phyloP scores from a whole-genome alignment of 2,888 invertebrate species.

The Hyposoter dolosus region DNA sequence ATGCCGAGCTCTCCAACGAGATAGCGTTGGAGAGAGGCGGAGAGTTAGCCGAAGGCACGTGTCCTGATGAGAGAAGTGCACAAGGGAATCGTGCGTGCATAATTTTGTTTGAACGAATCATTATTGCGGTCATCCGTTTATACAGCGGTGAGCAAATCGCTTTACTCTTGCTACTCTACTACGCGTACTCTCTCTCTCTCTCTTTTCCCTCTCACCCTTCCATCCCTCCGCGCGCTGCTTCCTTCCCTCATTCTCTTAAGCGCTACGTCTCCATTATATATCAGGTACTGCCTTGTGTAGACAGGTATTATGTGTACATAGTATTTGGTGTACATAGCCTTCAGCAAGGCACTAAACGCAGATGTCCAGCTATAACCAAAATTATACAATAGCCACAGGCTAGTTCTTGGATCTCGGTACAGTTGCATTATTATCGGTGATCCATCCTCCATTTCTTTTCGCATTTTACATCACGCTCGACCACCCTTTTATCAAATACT shows the following conservation, averaged over 20 bases:
- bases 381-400: conserved; percentile 38
- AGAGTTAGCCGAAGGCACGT: conserved; percentile 31
- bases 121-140: conserved; percentile 79
- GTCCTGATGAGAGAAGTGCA: conserved; percentile 51
- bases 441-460: neutral
- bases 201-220: conserved; percentile 21
- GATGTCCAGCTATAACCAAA: conserved; percentile 38
- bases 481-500: neutral
- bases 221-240: neutral
- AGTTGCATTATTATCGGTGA: neutral
- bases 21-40: conserved; percentile 4
- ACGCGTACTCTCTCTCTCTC: neutral
- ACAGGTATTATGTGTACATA: conserved; percentile 49
- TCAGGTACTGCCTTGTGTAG: conserved; percentile 35
- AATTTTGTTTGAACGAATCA: conserved; percentile 80
- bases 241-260: conserved; percentile 6
- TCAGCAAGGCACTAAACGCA: conserved; percentile 43
- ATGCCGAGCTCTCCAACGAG: conserved; percentile 44
- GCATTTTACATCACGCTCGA: neutral
- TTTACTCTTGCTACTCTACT: conserved; percentile 68
- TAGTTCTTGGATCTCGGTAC: conserved; percentile 14
- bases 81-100: conserved; percentile 74
- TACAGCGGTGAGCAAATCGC: conserved; percentile 74
- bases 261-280: conserved; percentile 37
- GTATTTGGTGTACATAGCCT: conserved; percentile 24